Evolutionary conservation across 2,113 vertebrate species (phyloP).

Genomic region (Fregata magnificens): DNA sequence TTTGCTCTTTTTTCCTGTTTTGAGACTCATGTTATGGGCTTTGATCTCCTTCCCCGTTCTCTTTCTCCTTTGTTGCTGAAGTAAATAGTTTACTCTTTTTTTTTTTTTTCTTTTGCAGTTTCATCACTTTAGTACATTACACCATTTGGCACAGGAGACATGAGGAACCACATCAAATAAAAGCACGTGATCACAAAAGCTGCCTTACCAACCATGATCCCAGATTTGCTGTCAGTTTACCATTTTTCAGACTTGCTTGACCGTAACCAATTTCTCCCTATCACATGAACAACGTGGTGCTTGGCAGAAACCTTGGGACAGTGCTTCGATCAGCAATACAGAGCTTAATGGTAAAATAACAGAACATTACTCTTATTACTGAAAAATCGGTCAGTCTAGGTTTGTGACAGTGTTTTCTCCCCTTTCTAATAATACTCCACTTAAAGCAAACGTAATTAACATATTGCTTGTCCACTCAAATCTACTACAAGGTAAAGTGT

Average conservation of each 20-base stretch:
- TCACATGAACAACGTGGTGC: conserved; percentile 52
- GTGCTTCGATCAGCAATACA: conserved; percentile 66
- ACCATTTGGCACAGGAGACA: conserved; percentile 69
- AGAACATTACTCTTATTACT: conserved; percentile 22
- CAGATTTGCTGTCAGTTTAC: conserved; percentile 61
- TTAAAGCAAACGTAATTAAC: neutral
- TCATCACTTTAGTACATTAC: conserved; percentile 73
- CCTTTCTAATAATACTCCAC: neutral
- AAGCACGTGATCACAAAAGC: conserved; percentile 74
- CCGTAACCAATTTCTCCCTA: conserved; percentile 69
- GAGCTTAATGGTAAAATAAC: conserved; percentile 51
- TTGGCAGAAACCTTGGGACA: conserved; percentile 66
- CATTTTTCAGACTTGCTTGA: conserved; percentile 65
- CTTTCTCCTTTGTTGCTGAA: conserved; percentile 52
- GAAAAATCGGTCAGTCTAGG: conserved; percentile 9
- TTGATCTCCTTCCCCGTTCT: conserved; percentile 62
- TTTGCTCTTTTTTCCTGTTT: conserved; percentile 10
- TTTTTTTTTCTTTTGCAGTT: conserved; percentile 56
- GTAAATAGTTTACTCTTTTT: conserved; percentile 32
- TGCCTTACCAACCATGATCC: conserved; percentile 65
- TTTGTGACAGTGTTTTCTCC: neutral
- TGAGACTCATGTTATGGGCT: conserved; percentile 49
- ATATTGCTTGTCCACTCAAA: neutral
- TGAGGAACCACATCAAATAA: conserved; percentile 78
- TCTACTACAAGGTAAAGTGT: neutral